Conservation (phyloP, 2,113 vertebrate genomes). For the Antechinus stuartii region DNA sequence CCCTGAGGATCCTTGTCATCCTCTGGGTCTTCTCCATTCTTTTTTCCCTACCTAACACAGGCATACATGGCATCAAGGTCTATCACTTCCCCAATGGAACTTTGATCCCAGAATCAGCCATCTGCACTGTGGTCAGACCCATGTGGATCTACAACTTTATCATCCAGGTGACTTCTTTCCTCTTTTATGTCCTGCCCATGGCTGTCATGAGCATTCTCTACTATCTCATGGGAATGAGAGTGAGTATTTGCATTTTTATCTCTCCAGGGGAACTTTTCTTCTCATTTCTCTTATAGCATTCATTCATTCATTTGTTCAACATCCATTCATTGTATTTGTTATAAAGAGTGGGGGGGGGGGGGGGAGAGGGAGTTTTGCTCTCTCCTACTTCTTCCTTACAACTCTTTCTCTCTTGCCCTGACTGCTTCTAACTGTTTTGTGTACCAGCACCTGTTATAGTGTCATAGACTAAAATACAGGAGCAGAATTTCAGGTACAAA, state of each 20-base stretch:
- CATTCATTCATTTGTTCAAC: background rate
- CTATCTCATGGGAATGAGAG: constrained; percentile 91
- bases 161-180: constrained; percentile 92
- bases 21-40: constrained; percentile 92
- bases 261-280: background rate
- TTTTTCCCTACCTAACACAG: constrained; percentile 93
- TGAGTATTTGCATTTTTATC: constrained; percentile 77
- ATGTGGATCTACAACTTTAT: constrained; percentile 95
- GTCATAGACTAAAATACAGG: constrained; percentile 10
- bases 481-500: background rate
- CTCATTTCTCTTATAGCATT: background rate
- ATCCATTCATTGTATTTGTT: background rate
- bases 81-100: constrained; percentile 82
- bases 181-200: constrained; percentile 96
- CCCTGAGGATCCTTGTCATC: constrained; percentile 88
- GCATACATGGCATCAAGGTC: constrained; percentile 90
- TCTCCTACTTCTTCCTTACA: background rate
- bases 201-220: constrained; percentile 92
- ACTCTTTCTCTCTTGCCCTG: background rate
- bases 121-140: constrained; percentile 89
- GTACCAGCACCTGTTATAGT: background rate
- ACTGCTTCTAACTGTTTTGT: background rate
- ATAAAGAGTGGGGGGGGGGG: background rate
- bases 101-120: constrained; percentile 88
- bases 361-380: background rate